These are phyloP conservation scores for Asbolus verrucosus DNA, from an alignment of 1,140 invertebrate genomes.

Conservation along the genomic window DNA sequence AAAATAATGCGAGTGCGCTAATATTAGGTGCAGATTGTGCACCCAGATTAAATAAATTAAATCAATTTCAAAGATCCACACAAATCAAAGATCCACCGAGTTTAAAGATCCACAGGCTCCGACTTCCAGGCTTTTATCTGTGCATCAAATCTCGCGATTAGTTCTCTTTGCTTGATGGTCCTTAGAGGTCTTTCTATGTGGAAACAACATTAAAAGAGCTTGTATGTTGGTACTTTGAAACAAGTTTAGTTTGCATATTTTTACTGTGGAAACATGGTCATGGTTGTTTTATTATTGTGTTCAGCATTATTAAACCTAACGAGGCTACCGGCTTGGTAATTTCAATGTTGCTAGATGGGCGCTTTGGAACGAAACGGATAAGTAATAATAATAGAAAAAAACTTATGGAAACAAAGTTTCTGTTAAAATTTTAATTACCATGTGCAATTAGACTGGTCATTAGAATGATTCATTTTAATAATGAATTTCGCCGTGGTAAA, in stretches of 20 bases:
- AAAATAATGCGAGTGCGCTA: too few relatives aligned
- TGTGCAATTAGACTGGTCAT: not conserved
- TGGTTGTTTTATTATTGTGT: slow-evolving; percentile 30
- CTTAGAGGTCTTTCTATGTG: too few relatives aligned
- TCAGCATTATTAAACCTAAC: slow-evolving; percentile 37
- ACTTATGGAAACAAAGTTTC: not conserved
- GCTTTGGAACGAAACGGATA: slow-evolving; percentile 18
- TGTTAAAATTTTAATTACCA: slow-evolving; percentile 11
- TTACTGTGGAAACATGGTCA: slow-evolving; percentile 7
- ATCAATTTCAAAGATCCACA: too few relatives aligned
- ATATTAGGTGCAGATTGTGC: too few relatives aligned
- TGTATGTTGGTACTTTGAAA: slow-evolving; percentile 24
- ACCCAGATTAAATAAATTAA: too few relatives aligned
- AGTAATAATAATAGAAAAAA: slow-evolving; percentile 2
- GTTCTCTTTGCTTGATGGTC: slow-evolving; percentile 1
- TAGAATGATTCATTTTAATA: too few relatives aligned
- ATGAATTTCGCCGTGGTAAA: too few relatives aligned
- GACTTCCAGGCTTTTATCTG: too few relatives aligned
- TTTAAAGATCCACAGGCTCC: too few relatives aligned
- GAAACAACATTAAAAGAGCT: slow-evolving; percentile 7
- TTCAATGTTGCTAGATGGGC: slow-evolving; percentile 5
- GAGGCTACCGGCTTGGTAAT: slow-evolving; percentile 26
- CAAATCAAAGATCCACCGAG: too few relatives aligned
- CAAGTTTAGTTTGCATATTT: slow-evolving; percentile 34
- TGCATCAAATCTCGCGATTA: too few relatives aligned